Conservation (phyloP, 2,113 vertebrate species). For the Lampris megalopsis region DNA sequence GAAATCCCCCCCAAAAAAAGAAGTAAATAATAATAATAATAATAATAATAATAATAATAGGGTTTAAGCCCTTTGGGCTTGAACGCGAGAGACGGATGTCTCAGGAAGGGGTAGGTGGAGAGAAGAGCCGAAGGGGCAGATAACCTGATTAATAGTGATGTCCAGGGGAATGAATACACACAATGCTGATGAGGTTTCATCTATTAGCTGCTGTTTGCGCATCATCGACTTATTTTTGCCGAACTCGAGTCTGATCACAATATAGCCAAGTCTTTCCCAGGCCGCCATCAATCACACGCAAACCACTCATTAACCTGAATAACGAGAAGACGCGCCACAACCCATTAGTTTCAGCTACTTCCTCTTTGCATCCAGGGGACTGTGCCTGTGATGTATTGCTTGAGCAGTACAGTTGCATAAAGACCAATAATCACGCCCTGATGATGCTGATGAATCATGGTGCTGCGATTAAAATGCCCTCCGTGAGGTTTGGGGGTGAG, state of each 20-base stretch:
- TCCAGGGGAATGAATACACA: neutral
- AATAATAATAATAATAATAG: too few relatives aligned
- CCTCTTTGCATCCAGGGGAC: conserved; percentile 27
- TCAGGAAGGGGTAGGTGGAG: neutral
- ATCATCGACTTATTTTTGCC: conserved; percentile 27
- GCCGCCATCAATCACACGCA: conserved; percentile 32
- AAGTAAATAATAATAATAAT: too few relatives aligned
- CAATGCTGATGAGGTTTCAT: neutral
- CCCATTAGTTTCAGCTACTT: conserved; percentile 49
- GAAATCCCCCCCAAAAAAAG: too few relatives aligned
- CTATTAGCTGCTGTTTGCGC: conserved; percentile 15
- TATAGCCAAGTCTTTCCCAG: conserved; percentile 15
- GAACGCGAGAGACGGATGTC: neutral
- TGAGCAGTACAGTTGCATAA: conserved; percentile 36
- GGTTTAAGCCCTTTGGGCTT: too few relatives aligned
- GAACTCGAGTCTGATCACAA: conserved; percentile 8
- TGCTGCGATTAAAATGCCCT: conserved; percentile 41
- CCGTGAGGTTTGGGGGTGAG: conserved; percentile 39
- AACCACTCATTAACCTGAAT: conserved; percentile 45
- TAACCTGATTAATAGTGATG: neutral
- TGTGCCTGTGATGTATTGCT: conserved; percentile 39
- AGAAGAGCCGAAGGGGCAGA: neutral
- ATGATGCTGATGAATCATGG: conserved; percentile 54
- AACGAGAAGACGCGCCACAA: conserved; percentile 15
- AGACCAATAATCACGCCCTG: conserved; percentile 38